phyloP scores from a whole-genome alignment of 2,888 invertebrate genomes.

The Melolontha melolontha region DNA sequence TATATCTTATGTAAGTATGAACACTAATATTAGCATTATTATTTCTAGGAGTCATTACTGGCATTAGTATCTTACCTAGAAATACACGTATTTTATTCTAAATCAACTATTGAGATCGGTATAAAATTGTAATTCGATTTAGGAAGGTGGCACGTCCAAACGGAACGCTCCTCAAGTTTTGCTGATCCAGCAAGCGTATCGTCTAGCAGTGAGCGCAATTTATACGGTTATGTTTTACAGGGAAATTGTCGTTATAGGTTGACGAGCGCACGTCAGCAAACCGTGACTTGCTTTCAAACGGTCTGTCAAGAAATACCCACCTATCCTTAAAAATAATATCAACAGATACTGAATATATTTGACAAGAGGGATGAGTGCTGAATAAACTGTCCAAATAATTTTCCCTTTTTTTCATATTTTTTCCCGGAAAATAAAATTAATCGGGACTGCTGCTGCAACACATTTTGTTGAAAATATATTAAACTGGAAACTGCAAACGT shows the following conservation, averaged over 20 bases:
- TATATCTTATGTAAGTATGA: too few relatives aligned
- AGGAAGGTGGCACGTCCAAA: conserved; percentile 24
- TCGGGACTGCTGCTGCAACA: too few relatives aligned
- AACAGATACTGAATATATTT: conserved; percentile 10
- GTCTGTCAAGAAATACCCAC: conserved; percentile 3
- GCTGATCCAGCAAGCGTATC: conserved; percentile 34
- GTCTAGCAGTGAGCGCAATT: conserved; percentile 4
- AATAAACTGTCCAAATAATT: too few relatives aligned
- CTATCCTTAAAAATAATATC: conserved; percentile 35
- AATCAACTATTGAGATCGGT: neutral
- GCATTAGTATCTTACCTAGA: too few relatives aligned
- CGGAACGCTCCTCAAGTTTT: conserved; percentile 14
- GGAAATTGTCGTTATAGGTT: conserved; percentile 38
- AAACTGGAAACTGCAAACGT: too few relatives aligned
- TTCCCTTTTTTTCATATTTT: too few relatives aligned
- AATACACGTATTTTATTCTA: too few relatives aligned
- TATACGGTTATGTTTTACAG: conserved; percentile 35
- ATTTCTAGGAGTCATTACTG: too few relatives aligned
- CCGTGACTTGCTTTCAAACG: conserved; percentile 29
- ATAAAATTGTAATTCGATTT: conserved; percentile 32
- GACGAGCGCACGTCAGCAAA: conserved; percentile 39
- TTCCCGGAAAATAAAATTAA: too few relatives aligned
- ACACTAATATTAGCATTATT: too few relatives aligned
- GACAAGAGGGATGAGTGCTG: conserved; percentile 4
- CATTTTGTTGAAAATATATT: too few relatives aligned